These are phyloP conservation scores for Tortricodes alternella DNA, from an alignment of 2,888 invertebrate genomes.

Conservation along the genomic window DNA sequence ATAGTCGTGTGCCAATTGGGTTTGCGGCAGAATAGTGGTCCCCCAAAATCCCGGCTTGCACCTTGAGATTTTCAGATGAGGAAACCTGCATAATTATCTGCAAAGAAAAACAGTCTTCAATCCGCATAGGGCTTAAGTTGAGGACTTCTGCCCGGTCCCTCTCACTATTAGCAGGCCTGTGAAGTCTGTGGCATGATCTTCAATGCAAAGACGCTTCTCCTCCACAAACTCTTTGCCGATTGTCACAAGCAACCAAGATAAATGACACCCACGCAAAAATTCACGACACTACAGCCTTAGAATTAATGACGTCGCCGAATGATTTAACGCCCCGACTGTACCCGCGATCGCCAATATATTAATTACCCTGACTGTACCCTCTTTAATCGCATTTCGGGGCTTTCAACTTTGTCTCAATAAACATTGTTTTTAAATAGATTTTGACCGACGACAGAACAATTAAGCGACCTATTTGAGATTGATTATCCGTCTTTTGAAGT, in stretches of 20 bases:
- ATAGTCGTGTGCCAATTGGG: too few relatives aligned
- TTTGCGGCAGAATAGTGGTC: too few relatives aligned
- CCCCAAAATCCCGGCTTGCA: too few relatives aligned
- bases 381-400: neutral
- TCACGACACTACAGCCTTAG: neutral
- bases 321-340: conserved; percentile 8
- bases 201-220: neutral
- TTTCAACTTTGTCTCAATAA: conserved; percentile 3
- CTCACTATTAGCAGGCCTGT: too few relatives aligned
- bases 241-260: conserved; percentile 1
- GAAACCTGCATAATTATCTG: too few relatives aligned
- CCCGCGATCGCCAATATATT: conserved; percentile 6
- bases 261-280: conserved; percentile 1
- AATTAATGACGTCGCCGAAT: conserved; percentile 1
- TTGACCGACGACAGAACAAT: conserved; percentile 1
- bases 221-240: neutral
- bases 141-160: too few relatives aligned
- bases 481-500: neutral
- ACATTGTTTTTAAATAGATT: conserved; percentile 8
- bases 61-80: too few relatives aligned
- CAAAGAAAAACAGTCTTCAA: too few relatives aligned
- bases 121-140: too few relatives aligned
- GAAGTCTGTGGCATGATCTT: neutral
- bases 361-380: conserved; percentile 2
- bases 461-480: conserved; percentile 1